Conservation (phyloP, 2,888 invertebrate species). For the Cephus sareptanus region DNA sequence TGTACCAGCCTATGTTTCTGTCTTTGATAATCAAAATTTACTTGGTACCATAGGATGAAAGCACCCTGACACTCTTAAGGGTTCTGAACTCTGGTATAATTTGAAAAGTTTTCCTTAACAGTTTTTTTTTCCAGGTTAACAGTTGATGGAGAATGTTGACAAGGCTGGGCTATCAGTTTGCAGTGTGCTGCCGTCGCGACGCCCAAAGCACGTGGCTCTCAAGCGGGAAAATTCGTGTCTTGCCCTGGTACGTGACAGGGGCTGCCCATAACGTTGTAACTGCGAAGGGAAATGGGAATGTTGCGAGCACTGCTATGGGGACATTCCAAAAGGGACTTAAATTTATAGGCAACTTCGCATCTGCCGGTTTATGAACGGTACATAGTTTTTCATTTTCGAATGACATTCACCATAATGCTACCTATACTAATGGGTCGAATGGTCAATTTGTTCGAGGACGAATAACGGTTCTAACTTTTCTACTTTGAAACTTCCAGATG, state of each 20-base stretch:
- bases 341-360: neutral
- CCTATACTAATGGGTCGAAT: constrained; percentile 7
- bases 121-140: neutral
- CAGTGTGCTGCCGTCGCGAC: neutral
- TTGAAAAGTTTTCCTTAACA: neutral
- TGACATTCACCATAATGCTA: neutral
- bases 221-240: neutral
- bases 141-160: neutral
- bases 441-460: constrained; percentile 58
- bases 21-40: neutral
- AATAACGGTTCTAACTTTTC: constrained; percentile 33
- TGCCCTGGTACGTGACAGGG: neutral
- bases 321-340: neutral
- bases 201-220: neutral
- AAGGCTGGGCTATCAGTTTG: neutral
- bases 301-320: neutral
- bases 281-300: neutral
- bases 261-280: neutral
- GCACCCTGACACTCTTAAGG: neutral
- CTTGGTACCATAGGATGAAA: neutral
- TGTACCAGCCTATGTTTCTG: neutral
- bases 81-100: neutral
- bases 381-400: neutral
- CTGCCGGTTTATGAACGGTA: neutral
- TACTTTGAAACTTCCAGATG: neutral